A percentile compares a stretch with the other conserved stretches of the same genome.
Evolutionary conservation across 2,888 invertebrate genomes (phyloP).

Genomic region (Hypsopygia costalis): DNA sequence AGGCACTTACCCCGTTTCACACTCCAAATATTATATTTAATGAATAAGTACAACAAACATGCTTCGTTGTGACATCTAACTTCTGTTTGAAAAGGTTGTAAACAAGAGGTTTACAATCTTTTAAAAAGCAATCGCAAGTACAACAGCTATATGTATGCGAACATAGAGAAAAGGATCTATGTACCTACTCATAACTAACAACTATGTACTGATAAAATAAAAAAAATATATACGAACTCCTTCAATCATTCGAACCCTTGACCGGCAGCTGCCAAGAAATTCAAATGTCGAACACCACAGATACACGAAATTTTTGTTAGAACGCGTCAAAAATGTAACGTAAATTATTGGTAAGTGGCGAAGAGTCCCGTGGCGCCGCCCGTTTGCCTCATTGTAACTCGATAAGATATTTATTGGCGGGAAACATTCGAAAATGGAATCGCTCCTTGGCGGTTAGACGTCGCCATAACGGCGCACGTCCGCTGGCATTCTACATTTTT

Average conservation of each 20-base stretch:
- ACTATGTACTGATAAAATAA: too few relatives aligned
- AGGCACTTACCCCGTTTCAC: too few relatives aligned
- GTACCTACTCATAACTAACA: too few relatives aligned
- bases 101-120: too few relatives aligned
- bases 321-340: slow-evolving; percentile 19
- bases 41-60: too few relatives aligned
- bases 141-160: too few relatives aligned
- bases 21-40: too few relatives aligned
- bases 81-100: too few relatives aligned
- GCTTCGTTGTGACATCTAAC: too few relatives aligned
- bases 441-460: slow-evolving; percentile 63
- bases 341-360: slow-evolving; percentile 39
- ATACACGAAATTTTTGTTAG: background rate
- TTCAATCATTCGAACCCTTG: slow-evolving; percentile 7
- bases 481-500: slow-evolving; percentile 73
- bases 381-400: slow-evolving; percentile 71
- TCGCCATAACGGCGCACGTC: slow-evolving; percentile 63
- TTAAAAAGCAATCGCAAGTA: too few relatives aligned
- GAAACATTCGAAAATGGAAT: slow-evolving; percentile 70
- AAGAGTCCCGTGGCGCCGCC: slow-evolving; percentile 47
- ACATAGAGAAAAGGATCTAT: too few relatives aligned
- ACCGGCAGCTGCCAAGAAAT: slow-evolving; percentile 9
- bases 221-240: too few relatives aligned
- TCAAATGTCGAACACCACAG: slow-evolving; percentile 9
- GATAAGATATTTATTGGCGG: slow-evolving; percentile 78